Conservation (phyloP, 2,797 vertebrate species). For the Sternotherus odoratus region DNA sequence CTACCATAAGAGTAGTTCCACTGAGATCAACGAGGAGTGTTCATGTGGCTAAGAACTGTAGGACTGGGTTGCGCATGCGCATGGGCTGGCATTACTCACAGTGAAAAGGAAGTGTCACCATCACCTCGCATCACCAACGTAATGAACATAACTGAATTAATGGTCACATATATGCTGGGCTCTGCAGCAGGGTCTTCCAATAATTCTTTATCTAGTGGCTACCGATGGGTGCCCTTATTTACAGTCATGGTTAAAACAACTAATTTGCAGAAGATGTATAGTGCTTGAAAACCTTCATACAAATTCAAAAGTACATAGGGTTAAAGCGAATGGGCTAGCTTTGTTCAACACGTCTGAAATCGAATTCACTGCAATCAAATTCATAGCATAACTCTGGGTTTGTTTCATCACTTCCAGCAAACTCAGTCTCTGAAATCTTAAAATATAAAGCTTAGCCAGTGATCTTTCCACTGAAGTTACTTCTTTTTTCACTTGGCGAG, state of each 20-base stretch:
- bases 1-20: background rate
- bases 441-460: conserved; percentile 77
- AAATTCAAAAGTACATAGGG: conserved; percentile 58
- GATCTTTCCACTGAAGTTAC: conserved; percentile 78
- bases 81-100: conserved; percentile 37
- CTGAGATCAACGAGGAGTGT: conserved; percentile 25
- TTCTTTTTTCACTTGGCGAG: conserved; percentile 79
- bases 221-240: background rate
- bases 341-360: conserved; percentile 68
- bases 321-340: conserved; percentile 69
- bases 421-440: conserved; percentile 79
- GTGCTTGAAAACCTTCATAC: conserved; percentile 46
- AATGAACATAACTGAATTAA: conserved; percentile 17
- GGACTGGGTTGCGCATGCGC: background rate
- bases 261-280: background rate
- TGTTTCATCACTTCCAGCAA: conserved; percentile 75
- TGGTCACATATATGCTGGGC: conserved; percentile 37
- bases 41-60: conserved; percentile 30
- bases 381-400: conserved; percentile 68
- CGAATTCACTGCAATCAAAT: conserved; percentile 73
- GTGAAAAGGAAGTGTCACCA: conserved; percentile 29
- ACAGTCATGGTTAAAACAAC: conserved; percentile 12
- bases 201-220: background rate
- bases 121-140: conserved; percentile 19
- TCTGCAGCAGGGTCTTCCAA: conserved; percentile 26